Evolutionary conservation across 2,797 vertebrate species (phyloP), one percentile per base, ranked within the genome.

Genomic region (Varecia variegata): DNA sequence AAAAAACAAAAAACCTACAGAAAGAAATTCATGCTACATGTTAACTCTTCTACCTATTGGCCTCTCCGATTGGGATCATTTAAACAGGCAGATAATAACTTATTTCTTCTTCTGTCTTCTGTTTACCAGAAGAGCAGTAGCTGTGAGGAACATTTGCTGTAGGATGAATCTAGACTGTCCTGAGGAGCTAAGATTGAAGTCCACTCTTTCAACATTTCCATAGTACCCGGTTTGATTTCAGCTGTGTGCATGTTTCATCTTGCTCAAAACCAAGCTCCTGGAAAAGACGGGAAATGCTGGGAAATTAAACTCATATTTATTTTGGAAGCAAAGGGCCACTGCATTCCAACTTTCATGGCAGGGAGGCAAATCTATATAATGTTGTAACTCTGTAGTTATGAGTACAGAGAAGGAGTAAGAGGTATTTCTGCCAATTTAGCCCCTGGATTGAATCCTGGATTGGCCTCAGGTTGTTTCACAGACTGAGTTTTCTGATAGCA

Each of bases 201-300:
- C 97, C 84, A 82, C 96, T 98, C 97, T 98, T 98, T 98, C 96
- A 98, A 90, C 93, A 96, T 84, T 93, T 97, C 95, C 85, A 47
- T 90, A 98, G 97, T 89, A 97, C 97, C 76, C 95, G 93, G 97
- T 98, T 98, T 97, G 97, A 97, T 97, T 98, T 98, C 97, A 98
- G 96, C 97, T 97, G 92, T 95, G 97, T 95, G 93, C 98, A 94
- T 97, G 98, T 98, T 98, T 95, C 86, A 98, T 98, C 98, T 98
- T 98, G 98, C 97, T 98, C 96, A 98, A 98, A 97, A 97, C 40
- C 56, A 67, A 98, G 95, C 97, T 97, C 94, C 97, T 90, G 86
- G 71, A 98, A 97, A 97, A 97, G 91, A 94, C n/a, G 68, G 97
- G 96, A 98, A 98, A 97, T 96, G 85, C 81, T 97, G 96, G 97